Percentiles rank a stretch among this genome's conserved stretches.
These are phyloP conservation scores for Aythya baeri DNA, from an alignment of 2,113 vertebrate genomes.

Conservation along the genomic window DNA sequence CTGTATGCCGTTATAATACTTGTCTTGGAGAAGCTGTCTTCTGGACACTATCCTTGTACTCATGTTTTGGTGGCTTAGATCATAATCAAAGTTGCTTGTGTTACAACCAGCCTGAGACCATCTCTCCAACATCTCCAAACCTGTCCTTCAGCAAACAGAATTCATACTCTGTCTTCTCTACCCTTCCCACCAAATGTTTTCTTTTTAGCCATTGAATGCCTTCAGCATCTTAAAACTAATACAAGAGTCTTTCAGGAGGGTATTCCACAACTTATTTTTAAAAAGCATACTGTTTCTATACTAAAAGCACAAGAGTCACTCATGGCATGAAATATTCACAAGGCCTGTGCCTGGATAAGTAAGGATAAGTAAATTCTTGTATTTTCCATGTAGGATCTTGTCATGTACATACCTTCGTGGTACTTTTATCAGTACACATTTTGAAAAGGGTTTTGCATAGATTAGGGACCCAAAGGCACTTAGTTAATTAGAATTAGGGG, in stretches of 20 bases:
- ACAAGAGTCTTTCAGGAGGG: neutral
- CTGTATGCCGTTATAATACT: neutral
- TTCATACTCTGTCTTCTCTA: neutral
- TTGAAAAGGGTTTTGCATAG: constrained; percentile 46
- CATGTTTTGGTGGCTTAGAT: neutral
- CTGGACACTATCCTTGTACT: neutral
- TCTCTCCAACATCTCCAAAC: neutral
- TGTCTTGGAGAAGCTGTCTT: neutral
- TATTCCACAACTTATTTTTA: neutral
- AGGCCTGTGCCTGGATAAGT: neutral
- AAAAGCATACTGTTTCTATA: neutral
- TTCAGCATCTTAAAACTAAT: neutral
- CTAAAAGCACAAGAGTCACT: neutral
- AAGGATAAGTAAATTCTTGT: neutral
- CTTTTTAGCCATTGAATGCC: neutral
- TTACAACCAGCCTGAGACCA: neutral
- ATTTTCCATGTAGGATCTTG: neutral
- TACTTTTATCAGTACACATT: constrained; percentile 1
- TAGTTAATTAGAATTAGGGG: constrained; percentile 53
- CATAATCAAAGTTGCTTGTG: neutral
- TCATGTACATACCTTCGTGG: neutral
- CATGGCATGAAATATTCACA: neutral
- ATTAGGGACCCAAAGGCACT: constrained; percentile 33
- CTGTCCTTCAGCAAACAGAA: neutral
- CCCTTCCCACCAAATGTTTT: neutral